Conservation (phyloP, 2,888 invertebrate genomes). For the Parnassius mnemosyne region DNA sequence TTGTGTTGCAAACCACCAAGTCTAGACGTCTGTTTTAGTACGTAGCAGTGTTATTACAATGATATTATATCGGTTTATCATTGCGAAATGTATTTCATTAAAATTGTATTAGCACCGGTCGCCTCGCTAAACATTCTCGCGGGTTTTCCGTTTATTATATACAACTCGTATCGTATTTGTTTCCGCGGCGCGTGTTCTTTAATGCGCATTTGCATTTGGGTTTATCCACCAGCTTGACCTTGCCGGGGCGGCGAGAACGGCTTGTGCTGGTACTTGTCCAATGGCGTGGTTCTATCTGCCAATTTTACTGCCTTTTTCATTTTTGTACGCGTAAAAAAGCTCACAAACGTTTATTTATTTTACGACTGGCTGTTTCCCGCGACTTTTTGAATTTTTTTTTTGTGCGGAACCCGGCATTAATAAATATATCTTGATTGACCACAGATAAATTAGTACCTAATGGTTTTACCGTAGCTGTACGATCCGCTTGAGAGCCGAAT, state of each 20-base stretch:
- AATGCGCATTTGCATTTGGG: conserved; percentile 51
- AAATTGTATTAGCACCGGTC: conserved; percentile 50
- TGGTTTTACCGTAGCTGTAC: conserved; percentile 11
- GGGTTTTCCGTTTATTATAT: conserved; percentile 30
- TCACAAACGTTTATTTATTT: too few relatives aligned
- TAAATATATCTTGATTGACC: not conserved
- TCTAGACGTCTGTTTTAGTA: too few relatives aligned
- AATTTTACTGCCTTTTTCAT: not conserved
- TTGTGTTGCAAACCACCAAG: too few relatives aligned
- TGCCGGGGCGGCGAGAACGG: conserved; percentile 36
- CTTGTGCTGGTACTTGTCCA: conserved; percentile 28
- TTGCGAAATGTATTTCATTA: conserved; percentile 33
- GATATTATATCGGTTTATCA: not conserved
- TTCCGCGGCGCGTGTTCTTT: conserved; percentile 38
- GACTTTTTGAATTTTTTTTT: too few relatives aligned
- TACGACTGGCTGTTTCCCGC: too few relatives aligned
- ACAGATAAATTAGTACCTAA: not conserved
- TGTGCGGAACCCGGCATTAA: too few relatives aligned
- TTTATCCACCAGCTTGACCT: conserved; percentile 48
- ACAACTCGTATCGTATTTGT: conserved; percentile 33
- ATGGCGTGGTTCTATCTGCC: not conserved
- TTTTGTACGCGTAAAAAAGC: too few relatives aligned
- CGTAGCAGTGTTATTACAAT: too few relatives aligned
- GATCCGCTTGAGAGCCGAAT: not conserved
- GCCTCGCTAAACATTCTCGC: conserved; percentile 30